These are phyloP conservation scores for Lasioglossum morio DNA, from an alignment of 2,888 invertebrate species.

Conservation along the genomic window DNA sequence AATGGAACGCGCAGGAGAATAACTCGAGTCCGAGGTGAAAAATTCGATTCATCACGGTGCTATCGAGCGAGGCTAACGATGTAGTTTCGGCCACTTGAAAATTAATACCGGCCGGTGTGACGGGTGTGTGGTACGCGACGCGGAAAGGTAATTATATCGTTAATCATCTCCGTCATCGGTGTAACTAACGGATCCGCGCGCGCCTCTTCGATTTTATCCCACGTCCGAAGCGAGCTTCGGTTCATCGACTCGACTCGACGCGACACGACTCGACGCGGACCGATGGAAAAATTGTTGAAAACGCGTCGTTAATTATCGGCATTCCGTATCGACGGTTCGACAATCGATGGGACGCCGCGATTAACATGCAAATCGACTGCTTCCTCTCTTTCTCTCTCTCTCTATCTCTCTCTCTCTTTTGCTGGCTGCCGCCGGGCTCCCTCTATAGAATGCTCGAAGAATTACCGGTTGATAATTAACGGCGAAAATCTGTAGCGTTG, in stretches of 20 bases:
- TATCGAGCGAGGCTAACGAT: constrained; percentile 35
- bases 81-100: constrained; percentile 52
- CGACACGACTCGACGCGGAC: constrained; percentile 26
- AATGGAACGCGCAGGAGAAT: too few relatives aligned
- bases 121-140: constrained; percentile 46
- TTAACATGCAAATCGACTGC: constrained; percentile 57
- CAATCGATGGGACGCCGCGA: constrained; percentile 38
- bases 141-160: constrained; percentile 54
- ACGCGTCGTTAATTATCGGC: constrained; percentile 52
- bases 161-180: constrained; percentile 45
- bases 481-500: constrained; percentile 36
- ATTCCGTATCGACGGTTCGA: constrained; percentile 39
- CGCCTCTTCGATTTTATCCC: constrained; percentile 41
- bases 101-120: constrained; percentile 45
- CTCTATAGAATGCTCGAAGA: constrained; percentile 45
- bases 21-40: constrained; percentile 4
- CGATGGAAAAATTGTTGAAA: constrained; percentile 50
- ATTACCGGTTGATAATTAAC: constrained; percentile 56
- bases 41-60: constrained; percentile 42
- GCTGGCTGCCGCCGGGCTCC: not conserved
- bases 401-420: not conserved
- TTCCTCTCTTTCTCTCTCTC: not conserved
- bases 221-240: constrained; percentile 10
- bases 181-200: constrained; percentile 33
- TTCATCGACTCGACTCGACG: constrained; percentile 33